Evolutionary conservation across 2,113 vertebrate genomes (phyloP).

Genomic region (Propithecus coquereli): DNA sequence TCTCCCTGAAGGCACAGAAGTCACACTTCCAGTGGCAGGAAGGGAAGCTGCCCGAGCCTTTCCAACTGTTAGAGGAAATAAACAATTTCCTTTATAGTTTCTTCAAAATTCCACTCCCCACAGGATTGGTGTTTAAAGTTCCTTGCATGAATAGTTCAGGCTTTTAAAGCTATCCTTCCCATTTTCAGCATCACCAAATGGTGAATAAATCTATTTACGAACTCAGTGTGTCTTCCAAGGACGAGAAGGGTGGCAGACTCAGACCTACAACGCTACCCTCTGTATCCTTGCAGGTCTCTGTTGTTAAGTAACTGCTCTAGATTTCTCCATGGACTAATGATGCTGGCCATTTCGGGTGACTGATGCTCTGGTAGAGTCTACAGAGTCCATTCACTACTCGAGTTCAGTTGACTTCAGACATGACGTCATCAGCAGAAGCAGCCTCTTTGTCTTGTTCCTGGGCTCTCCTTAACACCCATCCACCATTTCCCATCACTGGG

Average conservation of each 20-base stretch:
- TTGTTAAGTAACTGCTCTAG: background rate
- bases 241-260: background rate
- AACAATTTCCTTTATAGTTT: background rate
- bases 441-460: background rate
- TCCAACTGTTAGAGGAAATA: background rate
- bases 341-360: background rate
- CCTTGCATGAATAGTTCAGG: background rate
- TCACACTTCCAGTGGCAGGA: background rate
- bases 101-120: background rate
- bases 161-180: background rate
- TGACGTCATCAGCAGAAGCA: background rate
- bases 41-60: background rate
- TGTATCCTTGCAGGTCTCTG: background rate
- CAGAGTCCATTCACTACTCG: background rate
- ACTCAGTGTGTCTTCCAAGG: background rate
- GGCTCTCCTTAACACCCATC: background rate
- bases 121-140: background rate
- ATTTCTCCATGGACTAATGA: background rate
- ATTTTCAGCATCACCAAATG: background rate
- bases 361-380: background rate
- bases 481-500: background rate
- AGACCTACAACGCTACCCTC: background rate
- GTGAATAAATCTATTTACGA: background rate
- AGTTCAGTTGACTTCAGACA: background rate
- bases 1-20: background rate